Evolutionary conservation across 2,888 invertebrate species (phyloP).

Genomic region (Stenurella melanura): DNA sequence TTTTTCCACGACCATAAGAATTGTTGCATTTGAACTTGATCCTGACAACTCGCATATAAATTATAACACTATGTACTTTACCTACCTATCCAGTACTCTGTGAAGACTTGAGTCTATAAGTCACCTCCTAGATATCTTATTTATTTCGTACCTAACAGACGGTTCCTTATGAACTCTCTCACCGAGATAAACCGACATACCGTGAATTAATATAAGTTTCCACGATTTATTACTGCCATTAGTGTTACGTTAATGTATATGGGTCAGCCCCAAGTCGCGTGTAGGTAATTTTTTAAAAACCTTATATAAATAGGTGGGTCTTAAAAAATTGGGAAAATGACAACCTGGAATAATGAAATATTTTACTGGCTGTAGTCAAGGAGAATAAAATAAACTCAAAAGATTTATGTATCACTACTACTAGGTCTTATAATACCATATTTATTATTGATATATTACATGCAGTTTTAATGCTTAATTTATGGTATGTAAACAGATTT

Average conservation of each 20-base stretch:
- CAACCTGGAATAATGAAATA: not conserved
- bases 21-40: slow-evolving; percentile 1
- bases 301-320: slow-evolving; percentile 27
- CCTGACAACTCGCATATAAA: not conserved
- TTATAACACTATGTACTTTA: slow-evolving; percentile 1
- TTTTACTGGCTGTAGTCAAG: not conserved
- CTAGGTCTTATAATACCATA: not conserved
- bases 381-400: not conserved
- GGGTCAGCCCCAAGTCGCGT: slow-evolving; percentile 30
- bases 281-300: slow-evolving; percentile 27
- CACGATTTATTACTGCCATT: slow-evolving; percentile 24
- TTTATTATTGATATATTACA: not conserved
- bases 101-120: slow-evolving; percentile 10
- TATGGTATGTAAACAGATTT: too few relatives aligned
- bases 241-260: slow-evolving; percentile 18
- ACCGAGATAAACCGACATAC: slow-evolving; percentile 16
- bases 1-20: too few relatives aligned
- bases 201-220: slow-evolving; percentile 12
- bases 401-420: not conserved
- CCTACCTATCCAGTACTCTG: not conserved
- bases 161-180: not conserved
- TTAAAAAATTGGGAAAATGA: slow-evolving; percentile 20
- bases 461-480: too few relatives aligned
- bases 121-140: slow-evolving; percentile 16
- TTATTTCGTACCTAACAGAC: slow-evolving; percentile 21